Evolutionary conservation across 2,888 invertebrate species (phyloP).

Genomic region (Geophilus truncorum): DNA sequence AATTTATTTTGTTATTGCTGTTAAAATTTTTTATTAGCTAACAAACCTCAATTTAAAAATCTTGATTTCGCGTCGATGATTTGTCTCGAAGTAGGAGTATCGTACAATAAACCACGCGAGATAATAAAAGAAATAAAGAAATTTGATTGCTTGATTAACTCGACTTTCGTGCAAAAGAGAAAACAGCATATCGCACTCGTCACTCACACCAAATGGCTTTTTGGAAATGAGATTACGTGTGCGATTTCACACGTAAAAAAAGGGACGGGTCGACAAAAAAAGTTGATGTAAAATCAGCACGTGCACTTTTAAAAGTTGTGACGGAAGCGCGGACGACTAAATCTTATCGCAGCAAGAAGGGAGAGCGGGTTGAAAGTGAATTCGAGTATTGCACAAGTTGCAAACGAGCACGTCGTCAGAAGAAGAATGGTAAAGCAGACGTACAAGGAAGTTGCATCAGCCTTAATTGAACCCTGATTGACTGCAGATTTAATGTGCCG

Average conservation of each 20-base stretch:
- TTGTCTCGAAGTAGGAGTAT: too few species aligned
- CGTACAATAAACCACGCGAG: too few species aligned
- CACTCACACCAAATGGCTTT: background rate
- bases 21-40: too few species aligned
- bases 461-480: conserved; percentile 23
- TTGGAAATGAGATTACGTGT: background rate
- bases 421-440: background rate
- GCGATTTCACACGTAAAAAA: background rate
- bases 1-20: too few species aligned
- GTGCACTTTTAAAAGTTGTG: background rate
- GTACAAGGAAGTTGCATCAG: conserved; percentile 33
- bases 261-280: background rate
- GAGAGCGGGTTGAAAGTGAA: background rate
- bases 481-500: conserved; percentile 18
- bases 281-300: background rate
- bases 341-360: background rate
- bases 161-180: background rate
- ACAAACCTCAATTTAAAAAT: too few species aligned
- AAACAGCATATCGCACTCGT: background rate
- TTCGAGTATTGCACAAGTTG: background rate
- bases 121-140: background rate
- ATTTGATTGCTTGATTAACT: background rate
- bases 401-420: background rate
- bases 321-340: background rate
- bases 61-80: too few species aligned